These are phyloP conservation scores for Coelinius sp. DNA, from an alignment of 2,888 invertebrate species.

Conservation along the genomic window DNA sequence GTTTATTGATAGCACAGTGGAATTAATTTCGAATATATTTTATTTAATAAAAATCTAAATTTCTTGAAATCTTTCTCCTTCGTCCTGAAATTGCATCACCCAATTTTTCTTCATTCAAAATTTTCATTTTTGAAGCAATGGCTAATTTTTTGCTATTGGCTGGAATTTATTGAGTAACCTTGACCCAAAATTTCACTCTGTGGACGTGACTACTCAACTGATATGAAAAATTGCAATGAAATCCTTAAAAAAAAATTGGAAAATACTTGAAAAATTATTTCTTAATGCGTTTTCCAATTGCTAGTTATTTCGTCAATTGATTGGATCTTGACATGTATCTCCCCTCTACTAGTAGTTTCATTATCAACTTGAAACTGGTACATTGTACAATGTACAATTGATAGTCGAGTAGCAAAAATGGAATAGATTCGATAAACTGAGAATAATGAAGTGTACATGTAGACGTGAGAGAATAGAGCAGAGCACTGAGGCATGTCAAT, in stretches of 20 bases:
- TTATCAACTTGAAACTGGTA: constrained; percentile 30
- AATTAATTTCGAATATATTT: too few species aligned
- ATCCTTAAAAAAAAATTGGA: background rate
- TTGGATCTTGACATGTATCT: background rate
- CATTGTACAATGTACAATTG: background rate
- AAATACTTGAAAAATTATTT: background rate
- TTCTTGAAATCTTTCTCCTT: background rate
- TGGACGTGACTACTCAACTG: background rate
- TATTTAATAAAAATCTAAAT: too few species aligned
- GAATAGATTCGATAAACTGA: background rate
- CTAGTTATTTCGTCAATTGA: background rate
- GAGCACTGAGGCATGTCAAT: background rate
- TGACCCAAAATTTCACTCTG: background rate
- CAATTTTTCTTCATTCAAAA: background rate
- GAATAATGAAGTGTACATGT: constrained; percentile 2
- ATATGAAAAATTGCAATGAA: background rate
- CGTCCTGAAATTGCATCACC: background rate
- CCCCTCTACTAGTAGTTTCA: constrained; percentile 37
- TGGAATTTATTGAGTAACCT: background rate
- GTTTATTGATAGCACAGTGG: background rate
- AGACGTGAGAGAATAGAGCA: background rate
- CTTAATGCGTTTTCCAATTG: background rate
- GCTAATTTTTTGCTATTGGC: background rate
- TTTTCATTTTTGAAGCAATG: background rate
- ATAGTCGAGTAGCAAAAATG: background rate